A percentile compares a stretch with the other conserved stretches of the same genome.
phyloP scores from a whole-genome alignment of 2,888 invertebrate species.

The Napeogenes sylphis region DNA sequence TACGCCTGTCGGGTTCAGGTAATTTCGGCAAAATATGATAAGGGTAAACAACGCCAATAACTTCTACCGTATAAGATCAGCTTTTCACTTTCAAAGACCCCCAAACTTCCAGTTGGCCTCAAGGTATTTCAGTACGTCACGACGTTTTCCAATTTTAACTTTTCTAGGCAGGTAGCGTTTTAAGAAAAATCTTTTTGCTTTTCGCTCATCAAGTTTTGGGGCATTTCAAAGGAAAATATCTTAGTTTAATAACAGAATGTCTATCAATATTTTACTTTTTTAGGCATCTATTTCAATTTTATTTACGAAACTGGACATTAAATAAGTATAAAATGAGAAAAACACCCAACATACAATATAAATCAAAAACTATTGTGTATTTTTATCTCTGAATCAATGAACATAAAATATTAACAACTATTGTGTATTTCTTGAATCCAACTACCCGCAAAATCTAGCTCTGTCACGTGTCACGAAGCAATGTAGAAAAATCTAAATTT shows the following conservation, averaged over 20 bases:
- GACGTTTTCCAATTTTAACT: conserved; percentile 73
- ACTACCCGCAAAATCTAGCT: conserved; percentile 33
- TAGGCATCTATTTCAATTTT: background rate
- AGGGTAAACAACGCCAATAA: conserved; percentile 31
- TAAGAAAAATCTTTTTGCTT: conserved; percentile 62
- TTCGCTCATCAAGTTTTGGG: conserved; percentile 62
- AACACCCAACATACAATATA: no score
- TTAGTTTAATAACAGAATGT: background rate
- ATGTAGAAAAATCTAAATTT: conserved; percentile 31
- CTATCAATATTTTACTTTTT: background rate
- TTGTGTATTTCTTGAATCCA: conserved; percentile 27
- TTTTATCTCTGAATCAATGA: no score
- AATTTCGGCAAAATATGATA: conserved; percentile 19
- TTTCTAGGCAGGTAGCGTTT: conserved; percentile 60
- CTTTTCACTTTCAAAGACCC: conserved; percentile 66
- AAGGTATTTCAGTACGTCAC: conserved; percentile 70
- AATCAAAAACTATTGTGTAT: no score
- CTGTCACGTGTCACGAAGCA: conserved; percentile 14
- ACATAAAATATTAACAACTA: conserved; percentile 27
- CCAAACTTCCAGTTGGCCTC: conserved; percentile 60
- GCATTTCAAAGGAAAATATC: conserved; percentile 46
- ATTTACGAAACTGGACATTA: background rate
- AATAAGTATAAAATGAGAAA: no score
- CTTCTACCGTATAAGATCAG: conserved; percentile 58
- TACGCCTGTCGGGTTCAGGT: conserved; percentile 9